Evolutionary conservation across 2,888 invertebrate species (phyloP).

Genomic region (Homarus gammarus): DNA sequence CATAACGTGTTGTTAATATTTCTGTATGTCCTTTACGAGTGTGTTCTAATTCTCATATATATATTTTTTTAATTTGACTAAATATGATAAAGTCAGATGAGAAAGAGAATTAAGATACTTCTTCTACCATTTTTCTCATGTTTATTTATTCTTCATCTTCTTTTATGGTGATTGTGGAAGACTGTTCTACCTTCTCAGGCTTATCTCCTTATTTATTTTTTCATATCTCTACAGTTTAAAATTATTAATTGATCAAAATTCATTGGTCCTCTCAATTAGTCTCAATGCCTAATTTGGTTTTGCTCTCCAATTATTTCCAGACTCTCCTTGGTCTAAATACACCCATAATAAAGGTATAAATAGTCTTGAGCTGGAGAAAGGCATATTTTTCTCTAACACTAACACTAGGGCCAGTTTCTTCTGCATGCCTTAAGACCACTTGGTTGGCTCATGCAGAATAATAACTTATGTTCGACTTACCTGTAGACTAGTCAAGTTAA

Average conservation of each 20-base stretch:
- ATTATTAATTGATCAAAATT: background rate
- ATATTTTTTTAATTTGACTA: background rate
- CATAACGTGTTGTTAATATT: background rate
- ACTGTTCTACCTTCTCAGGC: background rate
- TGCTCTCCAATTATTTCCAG: slow-evolving; percentile 48
- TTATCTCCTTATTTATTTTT: background rate
- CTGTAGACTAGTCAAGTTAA: background rate
- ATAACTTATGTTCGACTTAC: background rate
- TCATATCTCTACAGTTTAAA: slow-evolving; percentile 4
- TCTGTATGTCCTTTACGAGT: background rate
- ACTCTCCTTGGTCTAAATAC: slow-evolving; percentile 61
- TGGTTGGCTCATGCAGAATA: slow-evolving; percentile 5
- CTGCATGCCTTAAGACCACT: background rate
- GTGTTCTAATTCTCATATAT: background rate
- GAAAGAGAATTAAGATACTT: background rate
- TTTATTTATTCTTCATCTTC: background rate
- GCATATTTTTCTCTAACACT: slow-evolving; percentile 4
- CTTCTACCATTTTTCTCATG: background rate
- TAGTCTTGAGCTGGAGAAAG: slow-evolving; percentile 21
- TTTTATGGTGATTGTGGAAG: background rate
- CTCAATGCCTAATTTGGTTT: slow-evolving; percentile 21
- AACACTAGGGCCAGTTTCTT: background rate
- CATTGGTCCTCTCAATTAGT: background rate
- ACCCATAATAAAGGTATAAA: slow-evolving; percentile 65
- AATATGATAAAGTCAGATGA: background rate